These are phyloP conservation scores for Amphilophus citrinellus DNA, from an alignment of 2,113 vertebrate species.

Conservation along the genomic window DNA sequence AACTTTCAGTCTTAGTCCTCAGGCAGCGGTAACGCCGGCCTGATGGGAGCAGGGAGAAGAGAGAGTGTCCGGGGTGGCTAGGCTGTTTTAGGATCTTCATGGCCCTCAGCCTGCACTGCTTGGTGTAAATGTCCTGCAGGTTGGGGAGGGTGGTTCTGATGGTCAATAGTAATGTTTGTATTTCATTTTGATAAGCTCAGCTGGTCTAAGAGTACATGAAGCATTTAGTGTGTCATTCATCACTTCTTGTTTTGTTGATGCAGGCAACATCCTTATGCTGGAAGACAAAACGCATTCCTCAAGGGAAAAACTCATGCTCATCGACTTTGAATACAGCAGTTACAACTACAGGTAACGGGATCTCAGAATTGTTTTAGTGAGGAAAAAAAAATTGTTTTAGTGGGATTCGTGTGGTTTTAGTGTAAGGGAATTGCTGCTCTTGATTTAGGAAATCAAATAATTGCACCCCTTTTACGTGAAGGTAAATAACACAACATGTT, in stretches of 20 bases:
- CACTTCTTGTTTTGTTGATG: not conserved
- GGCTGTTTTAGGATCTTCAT: too few relatives aligned
- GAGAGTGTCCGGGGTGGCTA: too few relatives aligned
- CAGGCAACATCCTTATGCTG: constrained; percentile 92
- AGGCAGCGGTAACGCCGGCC: too few relatives aligned
- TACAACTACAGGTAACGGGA: constrained; percentile 91
- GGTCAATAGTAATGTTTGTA: too few relatives aligned
- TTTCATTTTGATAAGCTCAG: too few relatives aligned
- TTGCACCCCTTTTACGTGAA: not conserved
- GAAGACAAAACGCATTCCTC: constrained; percentile 61
- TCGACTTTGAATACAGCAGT: constrained; percentile 98
- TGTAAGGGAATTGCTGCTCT: not conserved
- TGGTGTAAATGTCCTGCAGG: too few relatives aligned
- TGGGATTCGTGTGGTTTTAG: not conserved
- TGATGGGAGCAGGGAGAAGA: too few relatives aligned
- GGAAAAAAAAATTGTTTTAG: not conserved
- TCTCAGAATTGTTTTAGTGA: not conserved
- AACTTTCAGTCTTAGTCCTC: too few relatives aligned
- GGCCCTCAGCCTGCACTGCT: too few relatives aligned
- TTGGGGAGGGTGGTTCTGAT: too few relatives aligned
- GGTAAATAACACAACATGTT: not conserved
- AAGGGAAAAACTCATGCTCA: constrained; percentile 89
- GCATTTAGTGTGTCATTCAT: not conserved
- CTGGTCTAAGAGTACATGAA: not conserved
- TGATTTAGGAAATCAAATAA: not conserved